phyloP scores from a whole-genome alignment of 2,888 invertebrate species.

The Drosophila affinis region DNA sequence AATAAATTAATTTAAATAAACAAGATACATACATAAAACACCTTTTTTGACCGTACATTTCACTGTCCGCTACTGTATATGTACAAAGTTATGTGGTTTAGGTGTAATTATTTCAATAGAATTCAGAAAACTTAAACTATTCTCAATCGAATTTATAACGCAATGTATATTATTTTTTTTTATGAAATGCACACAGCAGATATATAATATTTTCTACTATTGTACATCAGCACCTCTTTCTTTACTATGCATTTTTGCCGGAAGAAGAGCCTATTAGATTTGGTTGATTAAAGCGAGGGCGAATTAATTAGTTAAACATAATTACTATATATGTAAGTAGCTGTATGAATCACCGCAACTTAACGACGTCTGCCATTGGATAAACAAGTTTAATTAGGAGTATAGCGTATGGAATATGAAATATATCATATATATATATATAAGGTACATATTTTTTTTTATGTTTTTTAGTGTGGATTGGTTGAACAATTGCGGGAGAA shows the following conservation, averaged over 20 bases:
- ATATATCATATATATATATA: background rate
- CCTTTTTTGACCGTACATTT: no score
- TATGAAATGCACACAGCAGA: background rate
- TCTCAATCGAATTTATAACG: background rate
- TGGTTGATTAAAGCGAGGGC: constrained; percentile 63
- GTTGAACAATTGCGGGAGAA: background rate
- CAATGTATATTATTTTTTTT: background rate
- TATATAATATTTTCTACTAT: background rate
- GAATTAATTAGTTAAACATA: constrained; percentile 46
- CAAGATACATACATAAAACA: no score
- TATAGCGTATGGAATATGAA: background rate
- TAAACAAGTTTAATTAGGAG: constrained; percentile 9
- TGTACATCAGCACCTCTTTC: background rate
- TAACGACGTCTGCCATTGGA: constrained; percentile 64
- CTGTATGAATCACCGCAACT: constrained; percentile 53
- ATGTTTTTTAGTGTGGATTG: background rate
- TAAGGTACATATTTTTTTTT: constrained; percentile 10
- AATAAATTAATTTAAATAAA: no score
- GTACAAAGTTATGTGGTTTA: constrained; percentile 27
- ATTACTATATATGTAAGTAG: constrained; percentile 29
- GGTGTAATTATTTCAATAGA: background rate
- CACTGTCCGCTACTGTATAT: constrained; percentile 12
- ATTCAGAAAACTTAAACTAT: background rate
- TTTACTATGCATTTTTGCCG: constrained; percentile 13
- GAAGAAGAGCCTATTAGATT: constrained; percentile 29